These are phyloP conservation scores for Serrognathus titanus DNA, from an alignment of 2,888 invertebrate species.

Conservation along the genomic window DNA sequence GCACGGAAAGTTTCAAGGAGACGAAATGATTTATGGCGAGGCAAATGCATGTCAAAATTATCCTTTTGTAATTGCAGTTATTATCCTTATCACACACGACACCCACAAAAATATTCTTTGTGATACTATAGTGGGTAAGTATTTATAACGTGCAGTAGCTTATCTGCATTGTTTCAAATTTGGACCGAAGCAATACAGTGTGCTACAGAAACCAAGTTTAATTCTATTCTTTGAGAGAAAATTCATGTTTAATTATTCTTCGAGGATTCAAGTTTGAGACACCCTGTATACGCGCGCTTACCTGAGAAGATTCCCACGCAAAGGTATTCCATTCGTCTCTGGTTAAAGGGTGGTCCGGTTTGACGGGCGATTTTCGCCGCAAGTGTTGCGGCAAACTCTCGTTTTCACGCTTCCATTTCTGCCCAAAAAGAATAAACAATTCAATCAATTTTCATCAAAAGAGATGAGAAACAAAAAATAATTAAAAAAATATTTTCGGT, in stretches of 20 bases:
- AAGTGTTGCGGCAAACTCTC: slow-evolving; percentile 52
- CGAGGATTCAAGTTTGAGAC: background rate
- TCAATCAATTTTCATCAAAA: too few species aligned
- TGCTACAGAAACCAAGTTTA: background rate
- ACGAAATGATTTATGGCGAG: background rate
- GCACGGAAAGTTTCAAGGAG: too few species aligned
- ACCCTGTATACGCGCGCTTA: slow-evolving; percentile 29
- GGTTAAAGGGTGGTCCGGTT: slow-evolving; percentile 49
- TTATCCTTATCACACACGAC: too few species aligned
- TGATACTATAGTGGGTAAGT: too few species aligned
- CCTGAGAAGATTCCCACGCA: slow-evolving; percentile 56
- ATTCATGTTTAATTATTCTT: background rate
- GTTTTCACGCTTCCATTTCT: slow-evolving; percentile 65
- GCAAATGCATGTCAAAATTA: too few species aligned
- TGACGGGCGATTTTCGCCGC: slow-evolving; percentile 53
- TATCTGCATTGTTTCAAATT: too few species aligned
- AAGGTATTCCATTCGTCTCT: slow-evolving; percentile 52
- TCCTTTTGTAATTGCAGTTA: too few species aligned
- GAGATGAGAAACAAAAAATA: too few species aligned
- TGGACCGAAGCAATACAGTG: too few species aligned
- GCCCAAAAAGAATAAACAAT: background rate
- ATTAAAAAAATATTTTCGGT: too few species aligned
- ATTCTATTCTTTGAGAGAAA: background rate
- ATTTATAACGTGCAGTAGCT: too few species aligned
- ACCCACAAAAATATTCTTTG: too few species aligned